Evolutionary conservation across 2,113 vertebrate genomes (phyloP).

Genomic region (Equus quagga): DNA sequence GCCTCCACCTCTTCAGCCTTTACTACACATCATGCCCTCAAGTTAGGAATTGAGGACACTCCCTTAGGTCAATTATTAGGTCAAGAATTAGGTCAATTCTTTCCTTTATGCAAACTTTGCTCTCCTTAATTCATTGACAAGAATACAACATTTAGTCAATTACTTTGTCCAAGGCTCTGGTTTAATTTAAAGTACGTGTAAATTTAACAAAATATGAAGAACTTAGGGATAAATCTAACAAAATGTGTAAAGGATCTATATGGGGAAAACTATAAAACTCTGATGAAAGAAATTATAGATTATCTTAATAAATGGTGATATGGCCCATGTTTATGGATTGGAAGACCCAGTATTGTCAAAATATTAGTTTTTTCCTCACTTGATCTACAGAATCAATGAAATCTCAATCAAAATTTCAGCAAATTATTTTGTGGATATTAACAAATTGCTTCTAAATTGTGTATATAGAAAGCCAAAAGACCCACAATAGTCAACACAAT

Average conservation of each 20-base stretch:
- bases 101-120: not conserved
- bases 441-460: not conserved
- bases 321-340: not conserved
- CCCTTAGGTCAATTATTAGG: too few species aligned
- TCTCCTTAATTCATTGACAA: not conserved
- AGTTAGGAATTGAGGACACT: not conserved
- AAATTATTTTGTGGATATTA: not conserved
- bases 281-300: not conserved
- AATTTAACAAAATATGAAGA: not conserved
- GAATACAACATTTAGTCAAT: not conserved
- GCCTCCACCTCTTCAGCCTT: not conserved
- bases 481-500: not conserved
- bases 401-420: not conserved
- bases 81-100: not conserved
- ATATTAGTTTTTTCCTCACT: not conserved
- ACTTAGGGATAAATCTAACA: not conserved
- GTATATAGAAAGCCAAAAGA: not conserved
- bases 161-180: not conserved
- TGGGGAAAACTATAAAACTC: not conserved
- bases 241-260: not conserved
- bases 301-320: not conserved
- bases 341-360: not conserved
- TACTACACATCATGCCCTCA: not conserved
- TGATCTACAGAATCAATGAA: not conserved
- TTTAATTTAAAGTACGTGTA: conserved; percentile 7